Evolutionary conservation across 2,797 vertebrate species (phyloP), one percentile per base, ranked within the genome.

Genomic region (Anguilla pacifica): DNA sequence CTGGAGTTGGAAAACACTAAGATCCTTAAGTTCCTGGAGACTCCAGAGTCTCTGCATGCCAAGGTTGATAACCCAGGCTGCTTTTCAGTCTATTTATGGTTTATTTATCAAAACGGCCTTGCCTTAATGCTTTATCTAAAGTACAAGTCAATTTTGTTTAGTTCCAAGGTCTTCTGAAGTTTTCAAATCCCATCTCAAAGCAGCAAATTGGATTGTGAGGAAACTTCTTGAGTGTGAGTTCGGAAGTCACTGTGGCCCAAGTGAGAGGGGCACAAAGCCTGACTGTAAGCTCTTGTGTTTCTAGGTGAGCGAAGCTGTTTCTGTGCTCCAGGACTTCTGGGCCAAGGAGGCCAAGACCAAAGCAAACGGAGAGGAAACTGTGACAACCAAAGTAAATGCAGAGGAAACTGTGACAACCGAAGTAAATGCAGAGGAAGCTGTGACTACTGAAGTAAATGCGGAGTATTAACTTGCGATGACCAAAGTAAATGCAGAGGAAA

Each of bases 11-110:
- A 97, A 91, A 97, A 97, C 90, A 96, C 96, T 84, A 70, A 57
- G n/a, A 46, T 86, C 35, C 85, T 86, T 39, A 46, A 55, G 43
- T n/a, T 79, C 43, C 70, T 53, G 70, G 70, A 97, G 94, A 97
- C 96, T 93, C 96, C 96, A 88, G 96, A 97, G 90, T 97, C 96
- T 92, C 96, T 97, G 91, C 95, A 96, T 92, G 96, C 96, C 90
- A 97, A 97, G 95, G 96, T 96, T 28, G n/a, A 11, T 28, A 25
- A 25, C n/a, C 9, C 61, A 67, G 22, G 6, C 61, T n/a, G 9
- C 3, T n/a, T 15, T 61, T 19, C 61, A n/a, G 61, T 67, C 61
- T n/a, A 22, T 67, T 67, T 67, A 67, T 22, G 19, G 9, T 67
- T 67, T 3, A 67, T 1, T 39, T 9, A 67, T 6, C 6, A 67